Evolutionary conservation across 2,797 vertebrate genomes (phyloP).

Genomic region (Sebastes wilsoni): DNA sequence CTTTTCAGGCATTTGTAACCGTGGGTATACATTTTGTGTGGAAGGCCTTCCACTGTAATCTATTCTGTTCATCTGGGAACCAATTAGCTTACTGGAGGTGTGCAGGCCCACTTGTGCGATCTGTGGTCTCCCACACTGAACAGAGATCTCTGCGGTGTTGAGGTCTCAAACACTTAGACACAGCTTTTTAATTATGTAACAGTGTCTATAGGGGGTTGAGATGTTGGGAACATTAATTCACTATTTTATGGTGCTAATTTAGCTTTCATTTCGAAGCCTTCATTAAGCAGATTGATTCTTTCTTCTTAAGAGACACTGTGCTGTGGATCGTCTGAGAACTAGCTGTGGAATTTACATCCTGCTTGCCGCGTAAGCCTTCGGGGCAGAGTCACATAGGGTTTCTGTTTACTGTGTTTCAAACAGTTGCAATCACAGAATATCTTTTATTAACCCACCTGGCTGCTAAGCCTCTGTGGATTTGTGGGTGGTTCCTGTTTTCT

Average conservation of each 20-base stretch:
- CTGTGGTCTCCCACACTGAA: background rate
- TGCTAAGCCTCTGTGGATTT: background rate
- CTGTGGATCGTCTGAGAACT: background rate
- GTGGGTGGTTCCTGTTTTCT: background rate
- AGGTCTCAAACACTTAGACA: conserved; percentile 2
- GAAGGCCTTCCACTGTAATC: background rate
- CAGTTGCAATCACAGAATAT: conserved; percentile 5
- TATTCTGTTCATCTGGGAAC: background rate
- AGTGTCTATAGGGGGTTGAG: background rate
- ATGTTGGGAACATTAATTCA: background rate
- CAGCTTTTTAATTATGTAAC: conserved; percentile 30
- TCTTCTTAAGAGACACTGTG: background rate
- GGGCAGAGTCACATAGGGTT: background rate
- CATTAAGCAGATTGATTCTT: background rate
- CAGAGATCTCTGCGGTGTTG: background rate
- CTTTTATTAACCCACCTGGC: conserved; percentile 26
- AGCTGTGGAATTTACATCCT: conserved; percentile 32
- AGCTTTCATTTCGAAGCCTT: background rate
- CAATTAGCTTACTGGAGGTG: conserved; percentile 3
- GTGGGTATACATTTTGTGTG: background rate
- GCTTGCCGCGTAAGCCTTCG: background rate
- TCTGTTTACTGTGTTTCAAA: background rate
- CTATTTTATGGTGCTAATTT: conserved; percentile 3
- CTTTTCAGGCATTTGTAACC: background rate
- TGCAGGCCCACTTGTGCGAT: conserved; percentile 5